These are phyloP conservation scores for Poeciliopsis paucimaculata DNA, from an alignment of 2,797 vertebrate genomes.

Conservation along the genomic window DNA sequence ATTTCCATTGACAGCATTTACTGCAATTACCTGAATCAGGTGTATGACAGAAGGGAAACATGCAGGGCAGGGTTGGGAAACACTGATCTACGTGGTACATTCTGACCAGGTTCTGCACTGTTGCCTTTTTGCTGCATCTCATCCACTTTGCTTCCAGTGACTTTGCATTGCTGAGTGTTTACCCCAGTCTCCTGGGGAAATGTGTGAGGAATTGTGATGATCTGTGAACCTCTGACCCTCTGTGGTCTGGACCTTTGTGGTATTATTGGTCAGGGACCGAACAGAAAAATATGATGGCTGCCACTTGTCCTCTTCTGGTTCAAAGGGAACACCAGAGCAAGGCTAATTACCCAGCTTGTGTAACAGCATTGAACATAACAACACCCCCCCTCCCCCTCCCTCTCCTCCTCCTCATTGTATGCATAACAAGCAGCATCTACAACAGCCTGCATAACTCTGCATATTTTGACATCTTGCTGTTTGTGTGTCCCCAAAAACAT, in stretches of 20 bases:
- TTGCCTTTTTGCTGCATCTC: conserved; percentile 16
- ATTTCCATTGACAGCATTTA: too few relatives aligned
- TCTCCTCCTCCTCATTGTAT: conserved; percentile 33
- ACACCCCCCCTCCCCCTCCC: conserved; percentile 48
- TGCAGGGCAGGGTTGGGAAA: too few relatives aligned
- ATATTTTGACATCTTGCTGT: conserved; percentile 59
- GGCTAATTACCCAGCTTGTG: conserved; percentile 74
- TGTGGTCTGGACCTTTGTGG: conserved; percentile 56
- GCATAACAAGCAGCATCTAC: conserved; percentile 63
- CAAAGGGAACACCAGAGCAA: conserved; percentile 67
- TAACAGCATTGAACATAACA: conserved; percentile 62
- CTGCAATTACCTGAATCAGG: too few relatives aligned
- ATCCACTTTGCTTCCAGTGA: conserved; percentile 33
- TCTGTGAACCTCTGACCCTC: conserved; percentile 53
- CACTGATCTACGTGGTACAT: conserved; percentile 12
- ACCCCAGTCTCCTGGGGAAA: background rate
- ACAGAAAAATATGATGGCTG: conserved; percentile 70
- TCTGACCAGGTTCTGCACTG: conserved; percentile 39
- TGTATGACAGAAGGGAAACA: too few relatives aligned
- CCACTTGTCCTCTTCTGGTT: conserved; percentile 66
- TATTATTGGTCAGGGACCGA: conserved; percentile 52
- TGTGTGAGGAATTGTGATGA: conserved; percentile 24
- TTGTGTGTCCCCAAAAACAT: conserved; percentile 29
- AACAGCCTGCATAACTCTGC: conserved; percentile 64
- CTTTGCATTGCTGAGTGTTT: conserved; percentile 40